These are phyloP conservation scores for Acanthochromis polyacanthus DNA, from an alignment of 2,113 vertebrate species.

Conservation along the genomic window DNA sequence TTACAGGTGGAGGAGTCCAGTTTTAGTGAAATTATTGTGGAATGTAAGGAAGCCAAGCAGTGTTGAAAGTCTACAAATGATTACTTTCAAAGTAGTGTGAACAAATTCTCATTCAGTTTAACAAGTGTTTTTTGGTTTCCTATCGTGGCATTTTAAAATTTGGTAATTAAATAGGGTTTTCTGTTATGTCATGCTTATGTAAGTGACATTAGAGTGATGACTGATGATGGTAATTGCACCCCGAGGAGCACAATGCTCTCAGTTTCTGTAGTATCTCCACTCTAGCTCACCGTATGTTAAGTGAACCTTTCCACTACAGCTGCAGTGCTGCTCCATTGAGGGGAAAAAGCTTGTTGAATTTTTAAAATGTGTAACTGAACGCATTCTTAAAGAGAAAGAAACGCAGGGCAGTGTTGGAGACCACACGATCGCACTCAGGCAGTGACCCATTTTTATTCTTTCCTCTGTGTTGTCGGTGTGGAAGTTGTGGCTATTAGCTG, in stretches of 20 bases:
- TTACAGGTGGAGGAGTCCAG: conserved; percentile 2
- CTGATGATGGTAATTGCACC: conserved; percentile 21
- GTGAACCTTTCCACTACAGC: conserved; percentile 27
- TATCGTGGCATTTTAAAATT: not conserved
- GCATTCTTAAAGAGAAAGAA: conserved; percentile 41
- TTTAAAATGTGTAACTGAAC: conserved; percentile 64
- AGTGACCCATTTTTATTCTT: conserved; percentile 67
- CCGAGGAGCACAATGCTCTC: conserved; percentile 25
- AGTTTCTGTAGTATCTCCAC: conserved; percentile 31
- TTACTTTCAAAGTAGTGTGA: no score
- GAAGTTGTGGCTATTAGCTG: conserved; percentile 52
- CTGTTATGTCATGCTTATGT: not conserved
- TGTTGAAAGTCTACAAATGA: no score
- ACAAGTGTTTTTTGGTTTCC: no score
- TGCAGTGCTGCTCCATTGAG: conserved; percentile 42
- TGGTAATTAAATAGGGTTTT: not conserved
- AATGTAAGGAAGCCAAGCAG: no score
- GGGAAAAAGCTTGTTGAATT: conserved; percentile 56
- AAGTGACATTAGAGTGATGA: conserved; percentile 9
- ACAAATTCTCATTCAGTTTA: no score
- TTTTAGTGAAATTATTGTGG: no score
- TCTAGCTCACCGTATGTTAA: conserved; percentile 7
- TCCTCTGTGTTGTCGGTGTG: conserved; percentile 40
- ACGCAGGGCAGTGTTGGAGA: conserved; percentile 35
- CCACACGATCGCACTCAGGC: conserved; percentile 25